Evolutionary conservation across 2,888 invertebrate species (phyloP).

Genomic region (Pseudoips prasinana): DNA sequence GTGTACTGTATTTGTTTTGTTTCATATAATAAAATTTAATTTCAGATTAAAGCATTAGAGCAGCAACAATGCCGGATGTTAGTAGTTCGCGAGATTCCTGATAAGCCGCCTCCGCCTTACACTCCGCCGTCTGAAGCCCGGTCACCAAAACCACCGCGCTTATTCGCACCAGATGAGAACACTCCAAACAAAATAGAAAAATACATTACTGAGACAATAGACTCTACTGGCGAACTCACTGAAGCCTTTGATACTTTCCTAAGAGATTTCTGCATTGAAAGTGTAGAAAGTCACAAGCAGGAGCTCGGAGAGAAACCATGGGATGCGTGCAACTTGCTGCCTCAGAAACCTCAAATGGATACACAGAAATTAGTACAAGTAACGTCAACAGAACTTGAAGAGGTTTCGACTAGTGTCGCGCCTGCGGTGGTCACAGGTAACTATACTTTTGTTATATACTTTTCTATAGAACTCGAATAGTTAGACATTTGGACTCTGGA

Average conservation of each 20-base stretch:
- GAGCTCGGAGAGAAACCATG: constrained; percentile 60
- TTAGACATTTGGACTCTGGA: too few species aligned
- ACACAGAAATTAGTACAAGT: constrained; percentile 39
- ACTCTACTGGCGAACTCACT: constrained; percentile 24
- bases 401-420: constrained; percentile 50
- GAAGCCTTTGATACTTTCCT: constrained; percentile 59
- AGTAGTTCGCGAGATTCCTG: constrained; percentile 72
- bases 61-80: constrained; percentile 66
- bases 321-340: constrained; percentile 63
- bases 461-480: too few species aligned
- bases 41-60: constrained; percentile 72
- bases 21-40: constrained; percentile 3
- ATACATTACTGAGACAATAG: constrained; percentile 25
- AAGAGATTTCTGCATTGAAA: constrained; percentile 61
- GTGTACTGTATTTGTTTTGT: too few species aligned
- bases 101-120: constrained; percentile 75
- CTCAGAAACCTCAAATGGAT: constrained; percentile 45
- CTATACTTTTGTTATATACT: constrained; percentile 5
- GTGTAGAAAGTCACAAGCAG: constrained; percentile 39
- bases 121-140: constrained; percentile 58
- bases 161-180: constrained; percentile 45
- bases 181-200: constrained; percentile 45
- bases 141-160: constrained; percentile 38
- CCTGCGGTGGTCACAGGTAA: constrained; percentile 57
- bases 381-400: constrained; percentile 47